These are phyloP conservation scores for Drosophila aff. DNA, from an alignment of 1,140 invertebrate genomes.

Conservation along the genomic window DNA sequence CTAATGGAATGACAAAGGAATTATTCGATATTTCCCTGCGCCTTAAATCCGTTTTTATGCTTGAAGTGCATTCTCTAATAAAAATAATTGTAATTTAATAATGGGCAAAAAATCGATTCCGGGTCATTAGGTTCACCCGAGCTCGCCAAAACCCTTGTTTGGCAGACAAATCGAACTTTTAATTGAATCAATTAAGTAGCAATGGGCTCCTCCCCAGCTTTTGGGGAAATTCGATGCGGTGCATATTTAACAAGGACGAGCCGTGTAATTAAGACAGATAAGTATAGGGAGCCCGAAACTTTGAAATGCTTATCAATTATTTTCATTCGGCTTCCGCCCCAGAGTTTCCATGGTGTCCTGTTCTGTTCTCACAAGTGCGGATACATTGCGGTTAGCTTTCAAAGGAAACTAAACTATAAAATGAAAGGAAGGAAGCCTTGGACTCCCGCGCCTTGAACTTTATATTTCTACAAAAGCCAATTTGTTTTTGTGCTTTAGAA, in stretches of 20 bases:
- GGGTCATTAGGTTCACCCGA: constrained; percentile 11
- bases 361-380: background rate
- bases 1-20: background rate
- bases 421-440: background rate
- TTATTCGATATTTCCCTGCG: background rate
- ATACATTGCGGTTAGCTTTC: background rate
- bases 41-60: background rate
- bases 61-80: constrained; percentile 5
- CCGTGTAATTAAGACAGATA: constrained; percentile 41
- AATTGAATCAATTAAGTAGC: constrained; percentile 49
- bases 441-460: background rate
- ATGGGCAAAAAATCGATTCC: constrained; percentile 24
- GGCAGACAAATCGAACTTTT: constrained; percentile 36
- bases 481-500: background rate
- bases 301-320: constrained; percentile 53
- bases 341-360: constrained; percentile 16
- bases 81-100: constrained; percentile 18
- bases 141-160: background rate
- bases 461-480: background rate
- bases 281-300: constrained; percentile 14
- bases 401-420: constrained; percentile 1
- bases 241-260: constrained; percentile 39
- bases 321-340: constrained; percentile 9
- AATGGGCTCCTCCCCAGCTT: background rate
- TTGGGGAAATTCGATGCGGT: constrained; percentile 40